Base-by-base conservation (phyloP, 2,113 vertebrate genomes). In the Cebidichthys violaceus region DNA sequence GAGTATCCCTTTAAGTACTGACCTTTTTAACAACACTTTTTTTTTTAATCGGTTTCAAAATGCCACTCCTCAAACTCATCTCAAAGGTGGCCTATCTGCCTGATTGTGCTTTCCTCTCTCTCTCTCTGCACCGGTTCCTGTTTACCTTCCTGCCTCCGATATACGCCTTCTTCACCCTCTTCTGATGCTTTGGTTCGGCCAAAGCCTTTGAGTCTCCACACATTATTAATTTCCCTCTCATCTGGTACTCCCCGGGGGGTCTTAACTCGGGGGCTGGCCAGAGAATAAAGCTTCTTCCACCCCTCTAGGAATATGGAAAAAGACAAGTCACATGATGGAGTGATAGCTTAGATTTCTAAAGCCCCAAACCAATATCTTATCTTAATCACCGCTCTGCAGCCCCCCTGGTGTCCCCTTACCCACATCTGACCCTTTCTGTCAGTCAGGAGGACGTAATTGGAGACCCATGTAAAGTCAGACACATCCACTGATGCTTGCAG, bases 151-250 rank as follows among this genome's bases (percentile, higher is more conserved):
- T 72, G 77, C 69, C 67, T 84, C 85, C 70, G 71, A 78, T 60
- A 14, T 50, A 65, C 55, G 65, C 70, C 77, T 61, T 35, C 65
- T 35, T 59, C 79, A 50, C 68, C 43, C 60, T 81, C 77, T 33
- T 79, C 77, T 88, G 79, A 89, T 90, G 84, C 86, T 82, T 57
- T 60, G 89, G 57, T 86, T 86, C 83, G 69, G 62, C 83, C 81
- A 86, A 80, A 90, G 87, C 86, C 79, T 88, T 79, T 89, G 88
- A 88, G 83, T 88, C 86, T 72, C 62, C 41, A n/a, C 89, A 91
- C 83, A 79, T 90, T 93, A 92, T 92, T 94, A 85, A 90, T 92
- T 91, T 88, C 88, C 77, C 75, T 92, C 90, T 92, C 89, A 90
- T 94, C 92, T 88, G 47, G 20, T 59, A 2, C 80, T 86, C 89